A percentile compares a stretch with the other conserved stretches of the same genome.
These are phyloP conservation scores for human (Homo sapiens) DNA, from an alignment of 2,113 vertebrate species.

Conservation along the genomic window DNA sequence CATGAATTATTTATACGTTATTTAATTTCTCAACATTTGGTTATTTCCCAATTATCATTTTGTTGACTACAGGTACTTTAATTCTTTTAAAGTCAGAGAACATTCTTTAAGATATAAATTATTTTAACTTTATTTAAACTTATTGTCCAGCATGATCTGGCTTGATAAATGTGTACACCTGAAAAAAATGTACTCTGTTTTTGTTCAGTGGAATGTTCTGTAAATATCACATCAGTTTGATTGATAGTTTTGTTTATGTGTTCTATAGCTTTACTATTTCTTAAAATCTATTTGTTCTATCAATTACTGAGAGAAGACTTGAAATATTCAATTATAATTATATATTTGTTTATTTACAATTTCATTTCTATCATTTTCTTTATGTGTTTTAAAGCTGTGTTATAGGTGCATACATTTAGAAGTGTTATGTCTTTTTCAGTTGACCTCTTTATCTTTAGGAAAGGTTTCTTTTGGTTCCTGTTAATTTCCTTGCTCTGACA, in stretches of 20 bases:
- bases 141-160: neutral
- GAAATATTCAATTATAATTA: neutral
- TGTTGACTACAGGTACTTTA: neutral
- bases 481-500: neutral
- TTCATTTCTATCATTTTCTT: neutral
- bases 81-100: neutral
- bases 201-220: neutral
- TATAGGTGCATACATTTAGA: neutral
- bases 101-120: neutral
- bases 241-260: neutral
- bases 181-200: neutral
- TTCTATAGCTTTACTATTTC: neutral
- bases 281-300: neutral
- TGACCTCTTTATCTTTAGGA: neutral
- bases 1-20: neutral
- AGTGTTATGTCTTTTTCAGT: neutral
- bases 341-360: neutral
- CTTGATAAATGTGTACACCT: neutral
- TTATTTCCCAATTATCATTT: neutral
- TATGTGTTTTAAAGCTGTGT: neutral
- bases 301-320: neutral
- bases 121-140: neutral
- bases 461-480: neutral
- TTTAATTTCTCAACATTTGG: neutral
- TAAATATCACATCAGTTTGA: neutral